Evolutionary conservation across 2,797 vertebrate species (phyloP).

Genomic region (Anguilla megastoma): DNA sequence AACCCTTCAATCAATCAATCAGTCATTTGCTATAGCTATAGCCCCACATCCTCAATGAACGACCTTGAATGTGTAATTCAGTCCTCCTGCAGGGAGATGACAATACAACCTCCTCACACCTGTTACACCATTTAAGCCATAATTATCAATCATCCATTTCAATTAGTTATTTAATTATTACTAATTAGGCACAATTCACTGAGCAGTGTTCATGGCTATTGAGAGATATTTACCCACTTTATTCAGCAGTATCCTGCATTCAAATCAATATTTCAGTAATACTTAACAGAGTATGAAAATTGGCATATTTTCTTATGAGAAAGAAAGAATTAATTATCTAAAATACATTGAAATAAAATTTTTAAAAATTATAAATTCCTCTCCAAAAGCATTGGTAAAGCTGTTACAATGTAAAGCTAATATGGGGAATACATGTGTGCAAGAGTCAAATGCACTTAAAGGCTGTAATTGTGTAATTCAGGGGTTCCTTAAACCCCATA

Average conservation of each 20-base stretch:
- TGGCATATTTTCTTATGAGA: too few species aligned
- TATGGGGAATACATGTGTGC: neutral
- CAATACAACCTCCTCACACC: neutral
- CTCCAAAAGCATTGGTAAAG: neutral
- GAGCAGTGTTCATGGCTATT: neutral
- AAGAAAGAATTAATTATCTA: neutral
- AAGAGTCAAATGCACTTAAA: neutral
- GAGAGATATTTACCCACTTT: neutral
- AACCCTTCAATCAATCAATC: neutral
- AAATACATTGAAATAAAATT: too few species aligned
- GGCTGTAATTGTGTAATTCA: neutral
- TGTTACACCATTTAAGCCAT: neutral
- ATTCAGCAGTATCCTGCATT: neutral
- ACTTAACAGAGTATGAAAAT: neutral
- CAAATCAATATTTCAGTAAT: neutral
- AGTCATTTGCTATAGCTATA: neutral
- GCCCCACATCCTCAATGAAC: neutral
- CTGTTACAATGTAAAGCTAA: neutral
- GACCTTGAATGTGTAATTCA: neutral
- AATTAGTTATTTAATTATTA: neutral
- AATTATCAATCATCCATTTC: too few species aligned
- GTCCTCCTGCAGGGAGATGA: neutral
- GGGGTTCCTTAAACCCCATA: neutral
- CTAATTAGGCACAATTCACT: neutral
- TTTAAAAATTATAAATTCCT: neutral